Evolutionary conservation across 1,140 invertebrate genomes (phyloP).

Genomic region (Battus philenor): DNA sequence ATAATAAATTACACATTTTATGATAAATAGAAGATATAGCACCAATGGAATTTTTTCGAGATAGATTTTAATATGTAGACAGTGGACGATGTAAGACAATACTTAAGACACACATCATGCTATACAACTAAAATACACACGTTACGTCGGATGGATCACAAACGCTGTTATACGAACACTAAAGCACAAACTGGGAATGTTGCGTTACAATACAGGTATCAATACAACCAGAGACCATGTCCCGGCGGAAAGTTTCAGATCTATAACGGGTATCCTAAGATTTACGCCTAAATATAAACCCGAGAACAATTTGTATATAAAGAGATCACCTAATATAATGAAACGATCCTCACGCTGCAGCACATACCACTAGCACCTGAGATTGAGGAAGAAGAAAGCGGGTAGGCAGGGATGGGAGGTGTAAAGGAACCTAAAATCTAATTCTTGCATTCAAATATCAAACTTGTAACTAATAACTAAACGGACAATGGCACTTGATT

Average conservation of each 20-base stretch:
- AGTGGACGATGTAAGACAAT: slow-evolving; percentile 41
- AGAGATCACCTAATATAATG: slow-evolving; percentile 65
- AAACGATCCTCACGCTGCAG: slow-evolving; percentile 37
- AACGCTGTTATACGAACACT: slow-evolving; percentile 65
- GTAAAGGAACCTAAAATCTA: slow-evolving; percentile 40
- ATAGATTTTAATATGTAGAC: slow-evolving; percentile 36
- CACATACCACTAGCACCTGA: slow-evolving; percentile 47
- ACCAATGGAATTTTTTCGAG: slow-evolving; percentile 30
- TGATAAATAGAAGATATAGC: slow-evolving; percentile 29
- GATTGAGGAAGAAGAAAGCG: slow-evolving; percentile 14
- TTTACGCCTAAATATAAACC: slow-evolving; percentile 55
- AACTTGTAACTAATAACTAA: slow-evolving; percentile 65
- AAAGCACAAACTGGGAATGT: slow-evolving; percentile 72
- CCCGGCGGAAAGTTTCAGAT: slow-evolving; percentile 28
- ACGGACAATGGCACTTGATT: slow-evolving; percentile 72
- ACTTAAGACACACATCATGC: slow-evolving; percentile 66
- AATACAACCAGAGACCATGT: slow-evolving; percentile 56
- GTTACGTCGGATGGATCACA: slow-evolving; percentile 70
- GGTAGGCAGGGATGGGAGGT: slow-evolving; percentile 18
- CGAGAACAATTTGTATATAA: slow-evolving; percentile 58
- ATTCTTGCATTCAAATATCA: slow-evolving; percentile 54
- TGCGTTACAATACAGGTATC: slow-evolving; percentile 73
- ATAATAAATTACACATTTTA: slow-evolving; percentile 20
- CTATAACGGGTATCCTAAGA: slow-evolving; percentile 54
- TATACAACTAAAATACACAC: slow-evolving; percentile 50